Percentiles rank a stretch among this genome's conserved stretches.
Evolutionary conservation across 2,888 invertebrate species (phyloP).

Genomic region (Hirtodrosophila alboralis): DNA sequence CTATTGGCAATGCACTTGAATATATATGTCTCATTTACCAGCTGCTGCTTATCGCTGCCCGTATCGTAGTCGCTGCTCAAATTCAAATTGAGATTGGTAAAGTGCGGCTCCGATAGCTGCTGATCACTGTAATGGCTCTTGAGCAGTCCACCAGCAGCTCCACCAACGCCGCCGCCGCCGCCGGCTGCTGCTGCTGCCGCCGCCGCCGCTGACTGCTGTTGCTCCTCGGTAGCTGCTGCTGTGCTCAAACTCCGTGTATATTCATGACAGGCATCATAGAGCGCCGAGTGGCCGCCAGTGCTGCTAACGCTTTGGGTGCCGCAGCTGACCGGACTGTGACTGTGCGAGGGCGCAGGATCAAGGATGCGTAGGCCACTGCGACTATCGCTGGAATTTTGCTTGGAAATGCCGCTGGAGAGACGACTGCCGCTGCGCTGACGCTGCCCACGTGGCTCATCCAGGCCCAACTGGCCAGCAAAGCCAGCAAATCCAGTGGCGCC

Average conservation of each 20-base stretch:
- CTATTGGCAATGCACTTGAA: slow-evolving; percentile 84
- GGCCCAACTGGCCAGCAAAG: slow-evolving; percentile 35
- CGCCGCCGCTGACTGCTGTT: slow-evolving; percentile 65
- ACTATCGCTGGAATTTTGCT: slow-evolving; percentile 82
- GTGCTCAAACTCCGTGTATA: slow-evolving; percentile 70
- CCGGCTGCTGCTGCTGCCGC: slow-evolving; percentile 45
- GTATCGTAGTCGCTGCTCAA: slow-evolving; percentile 67
- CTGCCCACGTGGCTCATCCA: slow-evolving; percentile 75
- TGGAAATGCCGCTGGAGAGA: slow-evolving; percentile 75
- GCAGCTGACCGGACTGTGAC: slow-evolving; percentile 73
- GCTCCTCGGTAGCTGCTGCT: slow-evolving; percentile 68
- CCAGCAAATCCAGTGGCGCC: slow-evolving; percentile 50
- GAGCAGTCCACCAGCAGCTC: slow-evolving; percentile 59
- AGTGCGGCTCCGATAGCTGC: slow-evolving; percentile 76
- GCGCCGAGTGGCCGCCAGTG: slow-evolving; percentile 68
- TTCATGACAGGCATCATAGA: slow-evolving; percentile 74
- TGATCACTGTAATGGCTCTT: slow-evolving; percentile 83
- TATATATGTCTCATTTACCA: slow-evolving; percentile 83
- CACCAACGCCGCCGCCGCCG: slow-evolving; percentile 20
- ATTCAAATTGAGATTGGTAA: slow-evolving; percentile 74
- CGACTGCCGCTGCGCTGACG: slow-evolving; percentile 74
- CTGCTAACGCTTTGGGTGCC: slow-evolving; percentile 63
- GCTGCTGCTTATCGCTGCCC: slow-evolving; percentile 80
- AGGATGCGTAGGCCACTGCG: slow-evolving; percentile 61
- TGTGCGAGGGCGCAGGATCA: slow-evolving; percentile 54